Base-by-base conservation (phyloP, 2,113 vertebrate genomes). In the Suncus etruscus region DNA sequence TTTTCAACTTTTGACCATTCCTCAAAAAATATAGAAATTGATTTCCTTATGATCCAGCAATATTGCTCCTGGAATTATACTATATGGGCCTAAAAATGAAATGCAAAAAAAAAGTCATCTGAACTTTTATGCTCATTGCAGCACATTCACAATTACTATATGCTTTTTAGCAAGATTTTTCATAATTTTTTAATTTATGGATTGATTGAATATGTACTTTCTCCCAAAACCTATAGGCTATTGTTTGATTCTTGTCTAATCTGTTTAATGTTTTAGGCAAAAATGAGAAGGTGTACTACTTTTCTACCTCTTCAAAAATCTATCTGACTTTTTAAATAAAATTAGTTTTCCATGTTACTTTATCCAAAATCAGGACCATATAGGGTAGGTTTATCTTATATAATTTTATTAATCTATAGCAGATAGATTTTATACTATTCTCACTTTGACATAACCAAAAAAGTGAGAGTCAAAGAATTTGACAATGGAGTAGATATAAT, bases 221-320 rank as follows among this genome's bases (percentile, higher is more conserved):
- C 16, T 39, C 14, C 22, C n/a, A 73, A 82, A 48, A 22, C 32
- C 32, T 72, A 0, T 10, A 54, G 18, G 7, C 81, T 20, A 77
- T 22, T 68, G 7, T 48, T 18, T 63, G 47, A 18, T 3, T 73
- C 27, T n/a, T 78, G 2, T 65, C 51, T 54, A 12, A 24, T 18
- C 29, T 75, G 7, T 76, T 48, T 50, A 76, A 58, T 47, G 8
- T 70, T 78, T 90, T 20, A 73, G 65, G 14, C 50, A 81, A 73
- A 11, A 91, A 61, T 51, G 18, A 84, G 10, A 91, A 58, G 8
- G 45, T 79, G 14, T 12, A 81, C 24, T 73, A 54, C 66, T 87
- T 68, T 39, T 15, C 16, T 24, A 75, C 11, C 31, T 92, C 14
- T 87, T 14, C 8, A 74, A 92, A 92, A 90, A 68, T 77, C 20